Evolutionary conservation across 1,140 invertebrate species (phyloP).

Genomic region (Chlorops oryzae): DNA sequence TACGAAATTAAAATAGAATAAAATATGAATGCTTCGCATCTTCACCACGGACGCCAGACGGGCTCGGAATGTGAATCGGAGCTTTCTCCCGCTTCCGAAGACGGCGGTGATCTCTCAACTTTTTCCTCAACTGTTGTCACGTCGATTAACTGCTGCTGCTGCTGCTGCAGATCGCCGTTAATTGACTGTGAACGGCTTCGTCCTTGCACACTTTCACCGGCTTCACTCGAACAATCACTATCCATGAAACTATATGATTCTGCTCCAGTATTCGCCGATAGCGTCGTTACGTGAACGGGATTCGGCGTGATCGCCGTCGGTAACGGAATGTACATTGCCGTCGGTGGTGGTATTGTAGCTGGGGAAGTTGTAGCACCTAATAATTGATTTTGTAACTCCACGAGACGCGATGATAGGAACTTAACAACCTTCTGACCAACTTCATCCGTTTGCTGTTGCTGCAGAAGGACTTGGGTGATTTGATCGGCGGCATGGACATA

Average conservation of each 20-base stretch:
- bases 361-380: conserved; percentile 17
- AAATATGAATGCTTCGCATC: neutral
- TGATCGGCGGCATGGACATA: conserved; percentile 89
- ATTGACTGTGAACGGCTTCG: neutral
- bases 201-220: conserved; percentile 1
- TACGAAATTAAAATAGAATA: neutral
- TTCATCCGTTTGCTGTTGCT: conserved; percentile 70
- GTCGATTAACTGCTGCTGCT: conserved; percentile 27
- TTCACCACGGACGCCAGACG: conserved; percentile 42
- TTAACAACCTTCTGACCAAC: conserved; percentile 75
- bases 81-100: conserved; percentile 22
- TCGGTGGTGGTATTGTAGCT: conserved; percentile 16
- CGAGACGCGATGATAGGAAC: conserved; percentile 74
- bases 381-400: conserved; percentile 51
- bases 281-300: conserved; percentile 22
- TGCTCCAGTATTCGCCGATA: no score
- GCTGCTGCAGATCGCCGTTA: neutral
- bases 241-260: no score
- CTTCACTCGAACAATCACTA: neutral
- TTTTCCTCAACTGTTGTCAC: conserved; percentile 38
- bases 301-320: conserved; percentile 14
- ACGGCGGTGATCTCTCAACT: conserved; percentile 25
- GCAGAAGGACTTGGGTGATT: conserved; percentile 77
- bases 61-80: conserved; percentile 26
- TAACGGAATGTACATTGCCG: conserved; percentile 16